Evolutionary conservation across 2,113 vertebrate genomes (phyloP).

Genomic region (Andinoacara biseriatus): DNA sequence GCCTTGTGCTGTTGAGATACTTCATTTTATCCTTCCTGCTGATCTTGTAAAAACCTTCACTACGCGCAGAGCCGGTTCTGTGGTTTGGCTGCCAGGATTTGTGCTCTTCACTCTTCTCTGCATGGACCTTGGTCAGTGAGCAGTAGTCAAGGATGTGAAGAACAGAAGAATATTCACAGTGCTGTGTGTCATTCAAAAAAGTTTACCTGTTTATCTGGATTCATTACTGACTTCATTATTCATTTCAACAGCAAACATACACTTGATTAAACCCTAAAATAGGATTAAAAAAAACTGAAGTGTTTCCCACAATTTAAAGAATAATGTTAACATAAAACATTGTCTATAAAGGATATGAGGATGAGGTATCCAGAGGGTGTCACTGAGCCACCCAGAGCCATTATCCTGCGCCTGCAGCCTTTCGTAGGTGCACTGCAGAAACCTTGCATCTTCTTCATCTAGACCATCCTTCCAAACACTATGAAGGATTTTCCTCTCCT

Average conservation of each 20-base stretch:
- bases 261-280: not conserved
- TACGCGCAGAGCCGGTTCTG: slow-evolving; percentile 90
- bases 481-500: slow-evolving; percentile 91
- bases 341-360: slow-evolving; percentile 92
- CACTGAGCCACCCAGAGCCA: slow-evolving; percentile 90
- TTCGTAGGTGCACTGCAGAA: slow-evolving; percentile 88
- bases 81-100: slow-evolving; percentile 85
- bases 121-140: slow-evolving; percentile 88
- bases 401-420: slow-evolving; percentile 87
- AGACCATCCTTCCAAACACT: slow-evolving; percentile 93
- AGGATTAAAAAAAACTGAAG: not conserved
- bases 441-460: slow-evolving; percentile 91
- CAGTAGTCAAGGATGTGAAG: slow-evolving; percentile 83
- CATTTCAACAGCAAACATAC: not conserved
- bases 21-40: slow-evolving; percentile 93
- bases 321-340: not conserved
- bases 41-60: slow-evolving; percentile 96
- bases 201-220: not conserved
- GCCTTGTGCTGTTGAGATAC: slow-evolving; percentile 87
- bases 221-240: too few relatives aligned
- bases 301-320: not conserved
- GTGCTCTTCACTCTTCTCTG: slow-evolving; percentile 84
- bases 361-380: slow-evolving; percentile 92
- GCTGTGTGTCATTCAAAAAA: not conserved
- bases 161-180: not conserved